phyloP scores from a whole-genome alignment of 2,113 vertebrate species.

The Dipodomys stephensi region DNA sequence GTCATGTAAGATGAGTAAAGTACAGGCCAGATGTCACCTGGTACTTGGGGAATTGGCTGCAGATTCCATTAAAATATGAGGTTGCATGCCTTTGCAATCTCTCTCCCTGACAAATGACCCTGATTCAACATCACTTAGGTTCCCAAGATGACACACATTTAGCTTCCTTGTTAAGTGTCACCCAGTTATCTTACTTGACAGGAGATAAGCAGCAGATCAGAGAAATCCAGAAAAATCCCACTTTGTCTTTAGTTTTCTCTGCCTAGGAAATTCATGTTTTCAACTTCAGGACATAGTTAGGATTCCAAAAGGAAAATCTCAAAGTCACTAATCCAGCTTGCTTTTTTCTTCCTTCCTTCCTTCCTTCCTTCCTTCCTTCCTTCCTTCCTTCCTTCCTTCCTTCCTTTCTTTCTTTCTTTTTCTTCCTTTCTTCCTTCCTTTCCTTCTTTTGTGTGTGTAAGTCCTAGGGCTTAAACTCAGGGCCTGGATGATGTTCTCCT shows the following conservation, averaged over 20 bases:
- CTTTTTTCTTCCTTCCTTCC: too few species aligned
- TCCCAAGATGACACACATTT: not conserved
- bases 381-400: too few species aligned
- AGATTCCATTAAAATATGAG: not conserved
- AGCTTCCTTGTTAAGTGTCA: not conserved
- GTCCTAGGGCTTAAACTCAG: too few species aligned
- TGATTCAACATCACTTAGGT: not conserved
- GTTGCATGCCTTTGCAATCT: not conserved
- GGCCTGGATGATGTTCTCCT: too few species aligned
- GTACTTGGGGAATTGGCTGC: not conserved
- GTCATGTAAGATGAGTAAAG: not conserved
- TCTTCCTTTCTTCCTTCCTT: too few species aligned
- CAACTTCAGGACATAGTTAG: not conserved
- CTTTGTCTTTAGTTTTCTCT: not conserved
- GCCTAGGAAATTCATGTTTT: not conserved
- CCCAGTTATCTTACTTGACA: not conserved
- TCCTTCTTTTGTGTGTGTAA: too few species aligned
- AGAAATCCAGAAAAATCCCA: not conserved
- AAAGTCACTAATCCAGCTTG: not conserved
- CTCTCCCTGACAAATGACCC: not conserved
- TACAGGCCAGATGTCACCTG: not conserved
- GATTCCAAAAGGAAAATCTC: constrained; percentile 32
- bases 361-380: too few species aligned
- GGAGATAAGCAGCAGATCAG: not conserved
- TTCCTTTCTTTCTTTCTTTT: too few species aligned